A percentile compares a stretch with the other conserved stretches of the same genome.
Evolutionary conservation across 2,888 invertebrate species (phyloP).

Genomic region (Halocaridina rubra): DNA sequence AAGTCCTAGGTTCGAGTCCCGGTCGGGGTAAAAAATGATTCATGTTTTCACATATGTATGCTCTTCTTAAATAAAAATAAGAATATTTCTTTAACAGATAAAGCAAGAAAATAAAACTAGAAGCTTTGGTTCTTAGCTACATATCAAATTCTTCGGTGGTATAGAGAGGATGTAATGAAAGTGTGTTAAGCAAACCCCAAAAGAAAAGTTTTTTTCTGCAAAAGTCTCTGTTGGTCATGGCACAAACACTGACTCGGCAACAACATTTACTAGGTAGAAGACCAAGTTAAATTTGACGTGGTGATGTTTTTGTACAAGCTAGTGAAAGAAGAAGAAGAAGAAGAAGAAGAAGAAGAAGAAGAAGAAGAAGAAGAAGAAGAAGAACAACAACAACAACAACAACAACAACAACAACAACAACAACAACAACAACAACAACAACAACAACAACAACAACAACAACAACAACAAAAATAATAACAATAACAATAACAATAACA

Average conservation of each 20-base stretch:
- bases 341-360: background rate
- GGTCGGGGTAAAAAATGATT: too few relatives aligned
- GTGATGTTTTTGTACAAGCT: background rate
- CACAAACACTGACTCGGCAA: background rate
- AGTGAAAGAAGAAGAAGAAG: background rate
- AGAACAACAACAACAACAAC: too few relatives aligned
- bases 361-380: background rate
- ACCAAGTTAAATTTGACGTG: background rate
- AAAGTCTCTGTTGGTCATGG: background rate
- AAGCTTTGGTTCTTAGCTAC: background rate
- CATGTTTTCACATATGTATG: too few relatives aligned
- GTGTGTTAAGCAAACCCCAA: background rate
- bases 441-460: background rate
- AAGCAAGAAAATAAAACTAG: background rate
- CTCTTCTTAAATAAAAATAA: too few relatives aligned
- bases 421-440: background rate
- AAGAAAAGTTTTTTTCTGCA: background rate
- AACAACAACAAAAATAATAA: too few relatives aligned
- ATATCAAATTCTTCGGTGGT: too few relatives aligned
- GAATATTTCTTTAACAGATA: too few relatives aligned
- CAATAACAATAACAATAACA: background rate
- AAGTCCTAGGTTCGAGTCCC: too few relatives aligned
- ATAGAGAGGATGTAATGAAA: too few relatives aligned
- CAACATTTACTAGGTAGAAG: background rate
- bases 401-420: too few relatives aligned